Conservation (phyloP, 2,113 vertebrate genomes). For the Mobula birostris region DNA sequence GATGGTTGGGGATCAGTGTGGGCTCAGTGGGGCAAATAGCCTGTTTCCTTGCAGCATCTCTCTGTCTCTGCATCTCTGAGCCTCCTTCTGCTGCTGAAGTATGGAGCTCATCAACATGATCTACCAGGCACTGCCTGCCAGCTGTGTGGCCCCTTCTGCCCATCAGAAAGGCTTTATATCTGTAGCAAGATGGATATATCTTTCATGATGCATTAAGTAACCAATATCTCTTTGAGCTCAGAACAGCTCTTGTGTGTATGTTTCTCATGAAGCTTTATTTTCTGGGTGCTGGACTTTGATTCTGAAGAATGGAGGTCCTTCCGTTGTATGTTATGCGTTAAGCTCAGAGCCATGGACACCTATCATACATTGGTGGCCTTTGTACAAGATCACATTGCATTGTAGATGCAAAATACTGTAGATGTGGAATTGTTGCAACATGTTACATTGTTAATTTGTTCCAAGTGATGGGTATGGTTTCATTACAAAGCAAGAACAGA, state of each 20-base stretch:
- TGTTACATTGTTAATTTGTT: not conserved
- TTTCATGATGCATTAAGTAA: not conserved
- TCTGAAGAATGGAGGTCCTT: not conserved
- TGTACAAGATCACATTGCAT: not conserved
- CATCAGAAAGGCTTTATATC: not conserved
- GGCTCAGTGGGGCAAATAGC: too few relatives aligned
- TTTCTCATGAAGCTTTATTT: not conserved
- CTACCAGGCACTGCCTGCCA: not conserved
- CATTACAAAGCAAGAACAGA: not conserved
- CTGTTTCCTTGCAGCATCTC: too few relatives aligned
- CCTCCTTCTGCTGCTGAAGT: not conserved
- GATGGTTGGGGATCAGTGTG: too few relatives aligned
- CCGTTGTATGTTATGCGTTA: not conserved
- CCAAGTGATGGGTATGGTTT: not conserved
- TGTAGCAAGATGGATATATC: not conserved
- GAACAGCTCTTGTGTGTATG: not conserved
- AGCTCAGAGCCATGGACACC: not conserved
- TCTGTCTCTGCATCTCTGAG: too few relatives aligned
- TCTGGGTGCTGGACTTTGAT: not conserved
- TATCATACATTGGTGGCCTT: not conserved
- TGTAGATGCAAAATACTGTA: too few relatives aligned
- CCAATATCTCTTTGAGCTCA: not conserved
- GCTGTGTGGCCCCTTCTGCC: not conserved
- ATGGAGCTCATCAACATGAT: not conserved
- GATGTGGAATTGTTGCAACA: not conserved